Base-by-base conservation (phyloP, 2,888 invertebrate species). In the Spodoptera picta region DNA sequence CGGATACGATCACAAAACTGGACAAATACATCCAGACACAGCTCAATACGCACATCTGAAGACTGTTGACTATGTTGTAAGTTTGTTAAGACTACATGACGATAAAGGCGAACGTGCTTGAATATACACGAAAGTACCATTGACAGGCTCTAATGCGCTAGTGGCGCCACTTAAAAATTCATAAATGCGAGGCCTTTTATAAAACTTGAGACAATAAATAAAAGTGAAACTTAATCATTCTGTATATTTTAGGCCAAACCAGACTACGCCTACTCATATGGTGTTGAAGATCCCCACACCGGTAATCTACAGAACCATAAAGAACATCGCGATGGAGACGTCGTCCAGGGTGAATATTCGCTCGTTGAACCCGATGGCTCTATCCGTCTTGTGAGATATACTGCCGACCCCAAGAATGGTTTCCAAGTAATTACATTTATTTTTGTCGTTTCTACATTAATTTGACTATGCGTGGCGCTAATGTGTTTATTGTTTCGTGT, bases 361-460 rank as follows among this genome's bases (percentile, higher is more conserved):
- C 90, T 97, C 41, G 95, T 97, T 45, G 97, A 97, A 86, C 96
- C 97, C 46, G 97, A 97, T 86, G 97, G 97, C 73, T 95, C 96
- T 63, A 92, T 97, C 60, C 94, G 97, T 77, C 95, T 96, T 53
- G 97, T 97, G 48, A 95, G 96, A 79, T 97, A 97, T 82, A 96
- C 96, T 1, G 97, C 97, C 10, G 97, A 97, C 87, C 95, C 96
- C 57, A 95, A 95, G 79, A 96, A 96, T 82, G 97, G 97, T 47
- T 97, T 97, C 92, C 96, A 96, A 92, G 97, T 94, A 85, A 70
- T 65, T 64, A 42, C n/a, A 27, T 23, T 36, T 36, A 7, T 36
- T 9, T 36, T 36, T 19, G 19, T 19, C 19, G 19, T 19, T 19
- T 19, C 19, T 19, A 2, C 19, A 19, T 19, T 19, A 36, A 36